Percentiles rank a stretch among this genome's conserved stretches.
Evolutionary conservation across 1,140 invertebrate species (phyloP).

Genomic region (Brachionus koreanus): DNA sequence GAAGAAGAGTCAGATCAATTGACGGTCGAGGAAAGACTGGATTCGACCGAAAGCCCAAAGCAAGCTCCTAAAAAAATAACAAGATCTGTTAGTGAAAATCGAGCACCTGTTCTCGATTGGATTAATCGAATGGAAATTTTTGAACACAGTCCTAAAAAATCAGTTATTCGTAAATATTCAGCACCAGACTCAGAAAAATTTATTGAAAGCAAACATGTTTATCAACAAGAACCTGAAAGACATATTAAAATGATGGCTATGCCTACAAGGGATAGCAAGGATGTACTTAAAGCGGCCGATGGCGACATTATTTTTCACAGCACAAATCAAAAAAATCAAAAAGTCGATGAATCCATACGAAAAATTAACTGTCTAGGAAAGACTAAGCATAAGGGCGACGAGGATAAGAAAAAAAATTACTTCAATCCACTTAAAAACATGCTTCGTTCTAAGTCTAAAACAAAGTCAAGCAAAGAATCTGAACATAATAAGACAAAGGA

Average conservation of each 20-base stretch:
- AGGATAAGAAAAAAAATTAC: background rate
- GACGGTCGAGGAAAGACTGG: background rate
- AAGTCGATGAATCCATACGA: background rate
- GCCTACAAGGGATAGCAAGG: background rate
- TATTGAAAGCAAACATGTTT: background rate
- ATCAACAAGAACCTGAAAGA: slow-evolving; percentile 7
- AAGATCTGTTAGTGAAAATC: background rate
- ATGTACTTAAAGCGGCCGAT: slow-evolving; percentile 32
- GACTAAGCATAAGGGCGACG: background rate
- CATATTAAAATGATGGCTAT: background rate
- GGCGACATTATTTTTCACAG: slow-evolving; percentile 33
- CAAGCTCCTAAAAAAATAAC: background rate
- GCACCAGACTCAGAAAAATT: background rate
- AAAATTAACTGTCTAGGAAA: slow-evolving; percentile 8
- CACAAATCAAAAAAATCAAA: slow-evolving; percentile 12
- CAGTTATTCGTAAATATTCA: background rate
- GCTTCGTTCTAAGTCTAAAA: background rate
- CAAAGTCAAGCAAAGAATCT: background rate
- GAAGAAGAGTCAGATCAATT: slow-evolving; percentile 14
- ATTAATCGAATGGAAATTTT: background rate
- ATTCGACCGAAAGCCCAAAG: background rate
- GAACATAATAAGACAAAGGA: background rate
- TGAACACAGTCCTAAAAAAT: slow-evolving; percentile 18
- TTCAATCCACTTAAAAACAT: slow-evolving; percentile 33
- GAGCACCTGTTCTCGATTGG: background rate